phyloP scores from a whole-genome alignment of 2,113 vertebrate genomes.

The Bathybates hornii region DNA sequence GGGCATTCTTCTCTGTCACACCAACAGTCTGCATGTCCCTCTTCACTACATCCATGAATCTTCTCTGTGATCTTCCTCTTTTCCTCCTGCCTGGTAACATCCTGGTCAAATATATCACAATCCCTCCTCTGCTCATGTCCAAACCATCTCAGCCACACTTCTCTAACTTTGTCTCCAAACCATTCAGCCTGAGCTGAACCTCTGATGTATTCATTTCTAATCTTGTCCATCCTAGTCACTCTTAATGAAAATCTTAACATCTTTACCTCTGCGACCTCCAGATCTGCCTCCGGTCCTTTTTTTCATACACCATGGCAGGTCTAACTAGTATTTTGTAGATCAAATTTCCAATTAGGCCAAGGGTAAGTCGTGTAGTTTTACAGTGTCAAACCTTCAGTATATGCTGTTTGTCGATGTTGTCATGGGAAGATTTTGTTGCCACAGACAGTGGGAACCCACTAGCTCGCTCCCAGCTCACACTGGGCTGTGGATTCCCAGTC shows the following conservation, averaged over 20 bases:
- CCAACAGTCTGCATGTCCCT: fast-evolving
- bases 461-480: constrained; percentile 48
- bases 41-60: background rate
- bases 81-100: background rate
- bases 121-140: background rate
- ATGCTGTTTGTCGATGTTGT: constrained; percentile 64
- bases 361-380: background rate
- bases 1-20: fast-evolving
- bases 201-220: background rate
- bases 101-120: background rate
- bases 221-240: background rate
- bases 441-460: constrained; percentile 44
- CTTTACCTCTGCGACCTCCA: background rate
- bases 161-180: background rate
- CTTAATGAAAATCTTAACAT: background rate
- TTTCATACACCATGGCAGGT: background rate
- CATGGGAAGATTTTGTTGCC: constrained; percentile 43
- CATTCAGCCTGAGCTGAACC: background rate
- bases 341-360: background rate
- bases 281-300: background rate
- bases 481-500: constrained; percentile 56
- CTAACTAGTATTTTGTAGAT: background rate
- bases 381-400: constrained; percentile 59
- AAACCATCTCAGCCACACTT: background rate
- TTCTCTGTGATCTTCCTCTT: background rate